Base-by-base conservation (phyloP, 2,797 vertebrate species). In the Trachops cirrhosus region DNA sequence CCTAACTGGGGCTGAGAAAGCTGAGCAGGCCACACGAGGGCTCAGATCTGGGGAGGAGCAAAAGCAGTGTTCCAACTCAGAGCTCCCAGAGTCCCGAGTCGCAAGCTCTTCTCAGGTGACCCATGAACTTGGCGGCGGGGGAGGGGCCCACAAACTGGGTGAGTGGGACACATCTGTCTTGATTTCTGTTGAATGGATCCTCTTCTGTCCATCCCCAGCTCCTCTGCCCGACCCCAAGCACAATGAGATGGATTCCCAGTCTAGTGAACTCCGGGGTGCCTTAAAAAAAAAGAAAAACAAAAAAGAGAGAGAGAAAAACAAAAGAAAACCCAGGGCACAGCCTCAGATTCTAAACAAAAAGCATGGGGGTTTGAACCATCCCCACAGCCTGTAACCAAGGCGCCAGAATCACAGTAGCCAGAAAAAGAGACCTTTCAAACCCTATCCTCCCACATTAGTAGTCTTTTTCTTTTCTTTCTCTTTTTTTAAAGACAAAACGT, bases 51-150 rank as follows among this genome's bases (percentile, higher is more conserved):
- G 73, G n/a, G 44, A 41, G 24, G 14, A 14, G 78, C 71, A 19
- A 9, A 73, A 6, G 15, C 26, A 6, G 19, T 54, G 0, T 26
- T n/a, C 24, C 21, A 5, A 12, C 0, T 0, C 3, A 62, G 34
- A 22, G 2, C 16, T 37, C 67, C 29, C 70, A 2, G 24, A 10
- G 19, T 15, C 29, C 26, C 16, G 37, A 18, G 50, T 26, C 71
- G 41, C 32, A 32, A 9, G 0, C 29, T 10, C 75, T 37, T 19
- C 48, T 22, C 46, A 15, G 1, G 9, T 5, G 50, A 32, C 82
- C 4, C 1, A 5, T n/a, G 29, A 62, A 14, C 54, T 54, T 22
- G 29, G 46, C 0, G 0, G 44, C 0, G 5, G 67, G 39, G 6
- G 3, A 10, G 4, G 29, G 46, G 8, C 32, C 18, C 12, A 9